Percentiles rank a stretch among this genome's conserved stretches.
These are phyloP conservation scores for Drosophila macrospina DNA, from an alignment of 2,888 invertebrate species.

Conservation along the genomic window DNA sequence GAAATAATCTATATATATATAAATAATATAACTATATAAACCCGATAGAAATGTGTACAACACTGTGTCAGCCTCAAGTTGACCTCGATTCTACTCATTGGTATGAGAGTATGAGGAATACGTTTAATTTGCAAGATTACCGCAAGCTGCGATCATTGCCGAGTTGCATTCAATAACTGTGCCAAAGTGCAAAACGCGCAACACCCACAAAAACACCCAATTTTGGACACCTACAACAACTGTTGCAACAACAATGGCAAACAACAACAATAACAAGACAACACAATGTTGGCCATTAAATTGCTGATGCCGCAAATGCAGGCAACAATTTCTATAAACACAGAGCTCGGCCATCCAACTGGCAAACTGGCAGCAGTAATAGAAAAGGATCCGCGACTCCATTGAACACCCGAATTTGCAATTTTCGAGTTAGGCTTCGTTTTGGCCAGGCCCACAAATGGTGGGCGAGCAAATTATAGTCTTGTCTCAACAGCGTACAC, in stretches of 20 bases:
- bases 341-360: slow-evolving; percentile 52
- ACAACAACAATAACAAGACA: slow-evolving; percentile 16
- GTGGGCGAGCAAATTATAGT: slow-evolving; percentile 74
- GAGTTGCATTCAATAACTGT: slow-evolving; percentile 61
- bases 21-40: too few relatives aligned
- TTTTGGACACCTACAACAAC: slow-evolving; percentile 39
- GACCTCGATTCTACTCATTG: not conserved
- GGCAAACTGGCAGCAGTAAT: slow-evolving; percentile 51
- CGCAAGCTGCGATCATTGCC: slow-evolving; percentile 21
- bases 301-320: slow-evolving; percentile 59
- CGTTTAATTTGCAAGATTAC: slow-evolving; percentile 27
- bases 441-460: slow-evolving; percentile 56
- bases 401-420: slow-evolving; percentile 80
- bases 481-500: slow-evolving; percentile 21
- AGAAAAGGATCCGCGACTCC: slow-evolving; percentile 69
- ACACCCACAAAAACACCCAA: slow-evolving; percentile 56
- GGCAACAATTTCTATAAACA: slow-evolving; percentile 76
- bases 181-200: slow-evolving; percentile 65
- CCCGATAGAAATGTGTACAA: too few relatives aligned
- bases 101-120: slow-evolving; percentile 20
- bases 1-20: too few relatives aligned
- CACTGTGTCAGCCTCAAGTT: slow-evolving; percentile 5
- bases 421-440: slow-evolving; percentile 76
- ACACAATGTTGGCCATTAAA: slow-evolving; percentile 51
- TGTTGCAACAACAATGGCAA: slow-evolving; percentile 12